Evolutionary conservation across 2,113 vertebrate genomes (phyloP), one percentile per base, ranked within the genome.

Genomic region (Tretioscincus oriximinensis): DNA sequence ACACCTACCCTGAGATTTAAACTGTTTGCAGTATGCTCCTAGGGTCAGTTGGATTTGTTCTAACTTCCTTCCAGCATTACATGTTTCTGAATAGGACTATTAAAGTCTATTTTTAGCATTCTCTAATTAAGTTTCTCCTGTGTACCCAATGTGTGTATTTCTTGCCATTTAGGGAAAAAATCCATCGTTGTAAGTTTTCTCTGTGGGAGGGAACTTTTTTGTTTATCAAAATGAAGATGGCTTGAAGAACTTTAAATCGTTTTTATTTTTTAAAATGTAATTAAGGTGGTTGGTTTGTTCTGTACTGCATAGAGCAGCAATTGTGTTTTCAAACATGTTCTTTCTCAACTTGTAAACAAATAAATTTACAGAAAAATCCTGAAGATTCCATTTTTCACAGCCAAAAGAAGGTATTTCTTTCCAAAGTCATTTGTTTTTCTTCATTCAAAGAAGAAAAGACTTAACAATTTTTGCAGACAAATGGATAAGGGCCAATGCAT

Each of bases 401-500:
- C 73, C 73, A 61, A 41, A 75, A 61, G 21, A 29, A 18, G 41
- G 16, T 24, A 29, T 54, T 75, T 54, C 54, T 3, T 61, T 61
- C 73, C 54, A 75, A 75, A 75, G 54, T 29, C 28, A 61, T 61
- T 75, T 61, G 61, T 54, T 54, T 75, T 75, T 54, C 0, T 22
- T 14, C 64, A 80, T 0, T 28, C 29, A 75, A 61, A 58, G 20
- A 29, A 31, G 51, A 29, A 60, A 21, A 76, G 1, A 73, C 61
- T 60, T 49, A 31, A 28, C 72, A 8, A 79, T 16, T 82, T 51
- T 77, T 81, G 47, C 73, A 35, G 58, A 9, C 75, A 28, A 60
- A 60, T 70, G 77, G 24, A 66, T 60, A 82, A 86, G 58, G 82
- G 35, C 65, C 24, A 16, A 70, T 18, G 22, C 24, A 73, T 9